Base-by-base conservation (phyloP, 2,113 vertebrate genomes). In the Tachycineta bicolor region DNA sequence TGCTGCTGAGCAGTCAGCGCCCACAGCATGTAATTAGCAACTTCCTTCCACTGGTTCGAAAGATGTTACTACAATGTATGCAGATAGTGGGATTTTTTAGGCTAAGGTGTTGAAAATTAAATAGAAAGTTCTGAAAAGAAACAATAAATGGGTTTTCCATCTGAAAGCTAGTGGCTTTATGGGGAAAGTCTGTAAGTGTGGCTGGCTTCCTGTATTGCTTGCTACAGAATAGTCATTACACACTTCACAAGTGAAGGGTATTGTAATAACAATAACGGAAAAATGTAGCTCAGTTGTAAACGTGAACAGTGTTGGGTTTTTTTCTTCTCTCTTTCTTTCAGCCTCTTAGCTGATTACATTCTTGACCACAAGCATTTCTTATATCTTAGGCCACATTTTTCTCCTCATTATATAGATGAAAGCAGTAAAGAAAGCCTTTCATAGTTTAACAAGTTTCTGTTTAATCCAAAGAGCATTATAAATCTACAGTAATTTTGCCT, bases 31-130 rank as follows among this genome's bases (percentile, higher is more conserved):
- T 71, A 97, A 97, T 96, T 95, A 97, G 93, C 88, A 86, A 83
- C 60, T 89, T 70, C 26, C 28, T 95, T 93, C 53, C 65, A 56
- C 70, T 65, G 52, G 33, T 59, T 91, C 81, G 67, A 74, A 95
- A 94, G 71, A 46, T 64, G 44, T 20, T 87, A 53, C 64, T 81
- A 78, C 67, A 76, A 26, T 83, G 64, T 55, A 70, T 85, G 80
- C 69, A 95, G 33, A 63, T 55, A 76, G 82, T 78, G 34, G 77
- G 59, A 86, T 70, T 94, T 94, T 93, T 96, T 64, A 94, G 79
- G 84, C 91, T 56, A 90, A 95, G 39, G 17, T 67, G 65, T 71
- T 92, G 75, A 94, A 97, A 97, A 95, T 77, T 49, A 94, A 93
- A 88, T 73, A 86, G 62, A 85, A 97, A 77, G 50, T 60, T 79